Conservation (phyloP, 92 coral and sea anemone species). For the Zoanthus sansibaricus region DNA sequence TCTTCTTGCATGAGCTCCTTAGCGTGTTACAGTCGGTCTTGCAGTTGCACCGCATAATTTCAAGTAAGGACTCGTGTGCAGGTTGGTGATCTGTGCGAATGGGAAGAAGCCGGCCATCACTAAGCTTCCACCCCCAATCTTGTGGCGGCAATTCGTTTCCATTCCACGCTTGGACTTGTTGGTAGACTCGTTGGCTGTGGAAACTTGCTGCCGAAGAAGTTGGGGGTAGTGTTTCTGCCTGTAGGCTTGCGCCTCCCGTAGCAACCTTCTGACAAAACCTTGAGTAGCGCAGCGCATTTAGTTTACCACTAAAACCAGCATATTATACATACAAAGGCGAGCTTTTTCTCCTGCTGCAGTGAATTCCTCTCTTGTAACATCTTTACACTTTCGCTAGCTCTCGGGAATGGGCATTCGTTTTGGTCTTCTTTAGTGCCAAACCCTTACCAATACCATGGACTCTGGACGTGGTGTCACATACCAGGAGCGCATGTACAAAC, state of each 20-base stretch:
- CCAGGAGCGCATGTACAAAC: too few relatives aligned
- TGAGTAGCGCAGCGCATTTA: conserved; percentile 22
- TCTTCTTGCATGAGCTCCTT: too few relatives aligned
- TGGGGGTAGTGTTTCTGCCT: conserved; percentile 27
- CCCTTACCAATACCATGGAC: not conserved
- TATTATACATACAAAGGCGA: conserved; percentile 48
- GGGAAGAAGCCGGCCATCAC: too few relatives aligned
- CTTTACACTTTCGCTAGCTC: not conserved
- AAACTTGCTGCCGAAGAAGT: conserved; percentile 41
- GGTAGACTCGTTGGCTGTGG: conserved; percentile 42
- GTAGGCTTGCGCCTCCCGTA: conserved; percentile 10
- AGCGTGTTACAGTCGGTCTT: too few relatives aligned
- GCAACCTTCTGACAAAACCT: conserved; percentile 40
- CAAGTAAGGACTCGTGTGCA: too few relatives aligned
- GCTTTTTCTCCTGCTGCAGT: conserved; percentile 40
- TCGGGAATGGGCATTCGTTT: not conserved
- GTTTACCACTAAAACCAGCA: conserved; percentile 26
- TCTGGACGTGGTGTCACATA: not conserved
- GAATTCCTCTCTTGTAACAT: conserved; percentile 22
- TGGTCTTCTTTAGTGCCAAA: not conserved
- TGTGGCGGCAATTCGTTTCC: too few relatives aligned
- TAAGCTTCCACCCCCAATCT: too few relatives aligned
- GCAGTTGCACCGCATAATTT: too few relatives aligned
- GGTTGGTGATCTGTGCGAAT: too few relatives aligned
- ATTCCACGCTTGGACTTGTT: conserved; percentile 39